Base-by-base conservation (phyloP, 2,797 vertebrate genomes). In the Alcedo quadribrachys region DNA sequence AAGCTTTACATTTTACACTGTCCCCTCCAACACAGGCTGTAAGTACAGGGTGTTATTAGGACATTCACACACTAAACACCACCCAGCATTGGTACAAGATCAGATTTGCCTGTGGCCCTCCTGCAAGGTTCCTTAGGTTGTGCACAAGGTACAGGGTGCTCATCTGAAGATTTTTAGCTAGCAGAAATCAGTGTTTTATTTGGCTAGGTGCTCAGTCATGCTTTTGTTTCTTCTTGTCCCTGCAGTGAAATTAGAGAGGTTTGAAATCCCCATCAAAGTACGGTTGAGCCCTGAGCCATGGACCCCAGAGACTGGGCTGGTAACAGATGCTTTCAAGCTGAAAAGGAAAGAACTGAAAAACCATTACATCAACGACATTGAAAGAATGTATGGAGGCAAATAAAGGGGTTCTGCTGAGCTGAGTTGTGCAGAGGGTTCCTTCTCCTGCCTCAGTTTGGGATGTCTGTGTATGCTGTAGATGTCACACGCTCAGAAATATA, bases 271-370 rank as follows among this genome's bases (percentile, higher is more conserved):
- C 28, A 95, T 99, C 90, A 99, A 99, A 95, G 99, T 99, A 22
- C 98, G 98, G 55, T 93, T 99, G 85, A 99, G 99, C 94, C 98
- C 99, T 3, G 99, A 99, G n/a, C 99, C 99, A 0, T 99, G 99
- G 99, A 99, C 99, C 8, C 99, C 99, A 0, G 99, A 99, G 97
- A 99, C 99, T 0, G 99, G 99, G 46, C 96, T 99, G 4, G 99
- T 99, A 69, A 99, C 99, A 1, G 99, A 99, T 9, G 99, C 99
- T 5, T 99, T 99, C 97, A 99, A 99, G 96, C 97, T 99, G 96
- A 99, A 99, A 97, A 98, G 99, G 96, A 99, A 99, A 97, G 99
- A 99, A 96, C 97, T 99, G 93, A 99, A 98, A 98, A 99, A 99
- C 97, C 99, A 99, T 98, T 99, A 99, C 98, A 98, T 99, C 90